Conservation (phyloP, 1,140 invertebrate species). For the Penaeus chinensis region DNA sequence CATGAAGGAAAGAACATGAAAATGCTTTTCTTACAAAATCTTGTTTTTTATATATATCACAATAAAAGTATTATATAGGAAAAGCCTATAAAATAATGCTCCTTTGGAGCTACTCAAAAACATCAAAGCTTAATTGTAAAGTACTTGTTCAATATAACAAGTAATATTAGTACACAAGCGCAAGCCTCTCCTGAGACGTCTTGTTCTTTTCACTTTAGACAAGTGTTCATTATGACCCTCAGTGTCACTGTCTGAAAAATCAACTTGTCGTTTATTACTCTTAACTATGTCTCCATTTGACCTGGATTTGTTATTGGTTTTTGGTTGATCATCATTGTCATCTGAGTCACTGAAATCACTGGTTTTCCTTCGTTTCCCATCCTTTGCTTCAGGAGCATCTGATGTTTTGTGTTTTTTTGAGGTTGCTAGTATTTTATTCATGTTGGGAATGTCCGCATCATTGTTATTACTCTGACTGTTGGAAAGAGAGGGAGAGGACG, state of each 20-base stretch:
- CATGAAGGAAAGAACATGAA: too few species aligned
- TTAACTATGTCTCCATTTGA: slow-evolving; percentile 11
- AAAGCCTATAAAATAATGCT: background rate
- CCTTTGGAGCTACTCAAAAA: too few species aligned
- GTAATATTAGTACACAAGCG: slow-evolving; percentile 62
- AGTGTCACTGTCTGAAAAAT: slow-evolving; percentile 31
- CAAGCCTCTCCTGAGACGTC: slow-evolving; percentile 56
- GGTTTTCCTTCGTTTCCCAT: slow-evolving; percentile 22
- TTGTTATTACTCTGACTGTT: slow-evolving; percentile 23
- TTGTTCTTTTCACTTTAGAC: slow-evolving; percentile 48
- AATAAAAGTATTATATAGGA: background rate
- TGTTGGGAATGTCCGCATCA: slow-evolving; percentile 26
- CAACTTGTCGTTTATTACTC: slow-evolving; percentile 54
- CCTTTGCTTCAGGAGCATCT: background rate
- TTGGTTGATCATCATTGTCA: background rate
- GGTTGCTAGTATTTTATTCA: background rate
- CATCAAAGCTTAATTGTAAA: slow-evolving; percentile 56
- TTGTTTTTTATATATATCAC: too few species aligned
- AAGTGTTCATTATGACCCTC: slow-evolving; percentile 7
- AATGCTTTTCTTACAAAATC: too few species aligned
- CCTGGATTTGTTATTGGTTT: background rate
- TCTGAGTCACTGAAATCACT: background rate
- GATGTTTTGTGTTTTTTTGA: background rate
- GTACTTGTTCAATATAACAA: slow-evolving; percentile 64
- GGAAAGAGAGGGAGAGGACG: background rate